Conservation (phyloP, 1,140 invertebrate species). For the Bombus superbus region DNA sequence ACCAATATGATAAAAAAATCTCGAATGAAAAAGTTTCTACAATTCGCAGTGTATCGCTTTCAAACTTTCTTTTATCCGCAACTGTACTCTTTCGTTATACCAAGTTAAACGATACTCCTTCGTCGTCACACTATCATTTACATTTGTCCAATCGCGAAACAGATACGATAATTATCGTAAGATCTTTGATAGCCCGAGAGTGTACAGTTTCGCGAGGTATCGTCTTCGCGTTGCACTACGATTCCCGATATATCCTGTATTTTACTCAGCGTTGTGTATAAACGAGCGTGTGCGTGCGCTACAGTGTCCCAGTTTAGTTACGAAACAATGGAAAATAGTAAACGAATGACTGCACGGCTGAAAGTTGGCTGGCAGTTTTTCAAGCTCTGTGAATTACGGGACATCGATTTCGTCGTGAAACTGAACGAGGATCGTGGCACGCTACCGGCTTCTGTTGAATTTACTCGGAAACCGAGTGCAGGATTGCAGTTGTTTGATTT, state of each 20-base stretch:
- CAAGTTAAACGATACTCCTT: no score
- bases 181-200: no score
- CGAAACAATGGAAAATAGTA: background rate
- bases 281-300: no score
- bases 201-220: background rate
- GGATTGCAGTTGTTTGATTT: constrained; percentile 62
- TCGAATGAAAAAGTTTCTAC: no score
- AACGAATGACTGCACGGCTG: background rate
- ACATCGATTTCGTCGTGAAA: background rate
- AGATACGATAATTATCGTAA: no score
- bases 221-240: background rate
- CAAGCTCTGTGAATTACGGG: background rate
- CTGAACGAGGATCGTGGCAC: background rate
- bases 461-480: constrained; percentile 14
- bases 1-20: no score
- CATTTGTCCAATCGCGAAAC: no score
- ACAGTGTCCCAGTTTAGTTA: background rate
- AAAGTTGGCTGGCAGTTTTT: constrained; percentile 12
- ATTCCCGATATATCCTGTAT: background rate
- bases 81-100: no score
- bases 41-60: no score
- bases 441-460: constrained; percentile 31
- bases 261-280: background rate
- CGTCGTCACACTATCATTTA: no score
- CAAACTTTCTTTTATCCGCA: no score